These are phyloP conservation scores for Tenualosa ilisha DNA, from an alignment of 2,797 vertebrate species.

Conservation along the genomic window DNA sequence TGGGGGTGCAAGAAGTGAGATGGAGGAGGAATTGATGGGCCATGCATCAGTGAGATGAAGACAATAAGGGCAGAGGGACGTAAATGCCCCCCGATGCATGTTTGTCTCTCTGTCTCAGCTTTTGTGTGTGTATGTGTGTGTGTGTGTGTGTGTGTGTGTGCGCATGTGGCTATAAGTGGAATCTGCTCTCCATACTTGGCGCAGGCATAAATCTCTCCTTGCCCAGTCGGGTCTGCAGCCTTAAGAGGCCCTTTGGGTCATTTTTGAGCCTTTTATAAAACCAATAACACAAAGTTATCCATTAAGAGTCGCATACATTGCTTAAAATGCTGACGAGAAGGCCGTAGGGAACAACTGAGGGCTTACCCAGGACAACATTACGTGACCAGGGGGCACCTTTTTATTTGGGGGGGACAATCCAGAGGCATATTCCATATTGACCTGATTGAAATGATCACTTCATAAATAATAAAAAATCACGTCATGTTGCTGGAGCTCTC, in stretches of 20 bases:
- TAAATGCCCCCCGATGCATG: slow-evolving; percentile 59
- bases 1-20: slow-evolving; percentile 41
- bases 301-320: slow-evolving; percentile 62
- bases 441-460: slow-evolving; percentile 21
- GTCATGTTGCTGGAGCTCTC: background rate
- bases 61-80: slow-evolving; percentile 64
- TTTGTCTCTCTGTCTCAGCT: slow-evolving; percentile 14
- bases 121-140: slow-evolving; percentile 26
- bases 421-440: slow-evolving; percentile 9
- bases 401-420: background rate
- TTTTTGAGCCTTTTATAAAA: slow-evolving; percentile 68
- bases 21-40: slow-evolving; percentile 68
- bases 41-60: slow-evolving; percentile 68
- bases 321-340: slow-evolving; percentile 27
- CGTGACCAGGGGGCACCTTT: background rate
- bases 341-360: background rate
- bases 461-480: background rate
- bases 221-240: slow-evolving; percentile 55
- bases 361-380: slow-evolving; percentile 1
- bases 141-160: slow-evolving; percentile 40
- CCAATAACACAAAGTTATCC: slow-evolving; percentile 63
- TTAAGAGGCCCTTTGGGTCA: slow-evolving; percentile 66
- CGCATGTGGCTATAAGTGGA: slow-evolving; percentile 29
- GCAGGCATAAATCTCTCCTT: background rate
- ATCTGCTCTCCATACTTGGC: slow-evolving; percentile 12